Evolutionary conservation across 1,140 invertebrate species (phyloP).

Genomic region (Bombus pyrosoma): DNA sequence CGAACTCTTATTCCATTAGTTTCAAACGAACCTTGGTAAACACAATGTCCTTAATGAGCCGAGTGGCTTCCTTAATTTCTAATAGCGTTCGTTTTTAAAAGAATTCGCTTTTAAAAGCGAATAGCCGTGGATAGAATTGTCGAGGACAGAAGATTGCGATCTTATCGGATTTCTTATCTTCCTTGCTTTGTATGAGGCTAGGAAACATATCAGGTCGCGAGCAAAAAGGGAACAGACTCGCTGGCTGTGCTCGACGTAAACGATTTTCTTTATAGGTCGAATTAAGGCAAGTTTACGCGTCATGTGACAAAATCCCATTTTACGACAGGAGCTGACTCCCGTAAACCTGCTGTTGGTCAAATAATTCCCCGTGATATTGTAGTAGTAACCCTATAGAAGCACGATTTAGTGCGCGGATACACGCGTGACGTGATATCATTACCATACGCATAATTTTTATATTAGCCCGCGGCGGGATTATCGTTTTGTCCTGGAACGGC

Average conservation of each 20-base stretch:
- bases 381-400: conserved; percentile 25
- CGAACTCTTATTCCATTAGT: neutral
- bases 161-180: too few species aligned
- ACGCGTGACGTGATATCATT: conserved; percentile 23
- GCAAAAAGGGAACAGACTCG: conserved; percentile 26
- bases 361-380: conserved; percentile 62
- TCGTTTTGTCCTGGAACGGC: neutral
- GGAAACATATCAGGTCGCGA: neutral
- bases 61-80: neutral
- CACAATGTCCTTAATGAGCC: conserved; percentile 20
- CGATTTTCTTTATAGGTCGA: conserved; percentile 65
- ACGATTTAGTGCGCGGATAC: conserved; percentile 13
- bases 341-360: conserved; percentile 58
- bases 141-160: neutral
- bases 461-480: neutral
- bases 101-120: neutral
- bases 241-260: conserved; percentile 30
- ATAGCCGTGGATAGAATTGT: neutral
- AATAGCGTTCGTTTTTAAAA: neutral
- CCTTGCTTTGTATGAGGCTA: too few species aligned
- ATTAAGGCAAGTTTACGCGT: conserved; percentile 66
- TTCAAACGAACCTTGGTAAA: neutral
- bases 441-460: conserved; percentile 31
- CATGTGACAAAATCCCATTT: conserved; percentile 66
- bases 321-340: conserved; percentile 57